Evolutionary conservation across 2,888 invertebrate species (phyloP).

Genomic region (Ormyrus rosae): DNA sequence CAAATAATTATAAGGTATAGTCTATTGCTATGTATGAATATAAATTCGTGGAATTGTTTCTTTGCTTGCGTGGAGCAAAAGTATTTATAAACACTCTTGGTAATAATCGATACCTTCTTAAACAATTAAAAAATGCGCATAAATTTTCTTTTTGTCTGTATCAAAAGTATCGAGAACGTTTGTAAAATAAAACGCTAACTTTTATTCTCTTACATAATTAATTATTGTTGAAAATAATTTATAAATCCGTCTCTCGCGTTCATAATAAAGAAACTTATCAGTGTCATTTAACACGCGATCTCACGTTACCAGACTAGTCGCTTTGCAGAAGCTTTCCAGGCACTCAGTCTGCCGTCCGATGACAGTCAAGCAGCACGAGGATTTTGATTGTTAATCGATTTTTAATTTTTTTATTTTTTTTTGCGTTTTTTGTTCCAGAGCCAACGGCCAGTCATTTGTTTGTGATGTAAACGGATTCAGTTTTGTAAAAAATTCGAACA

Average conservation of each 20-base stretch:
- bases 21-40: too few species aligned
- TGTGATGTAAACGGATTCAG: conserved; percentile 99
- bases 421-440: conserved; percentile 78
- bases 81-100: too few species aligned
- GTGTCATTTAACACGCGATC: conserved; percentile 39
- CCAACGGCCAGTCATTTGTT: conserved; percentile 98
- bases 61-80: too few species aligned
- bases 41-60: too few species aligned
- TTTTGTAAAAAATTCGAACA: conserved; percentile 99
- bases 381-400: conserved; percentile 67
- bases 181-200: too few species aligned
- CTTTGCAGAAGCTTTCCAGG: conserved; percentile 3
- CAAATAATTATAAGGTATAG: too few species aligned
- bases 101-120: too few species aligned
- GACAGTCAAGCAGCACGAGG: neutral
- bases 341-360: conserved; percentile 4
- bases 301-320: conserved; percentile 33
- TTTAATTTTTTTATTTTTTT: neutral
- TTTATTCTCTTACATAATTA: neutral
- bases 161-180: too few species aligned
- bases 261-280: conserved; percentile 42
- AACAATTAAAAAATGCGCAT: too few species aligned
- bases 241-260: conserved; percentile 11
- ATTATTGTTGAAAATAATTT: neutral
- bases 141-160: too few species aligned